Percentiles rank a stretch among this genome's conserved stretches.
These are phyloP conservation scores for Yponomeuta sedellus DNA, from an alignment of 2,888 invertebrate species.

Conservation along the genomic window DNA sequence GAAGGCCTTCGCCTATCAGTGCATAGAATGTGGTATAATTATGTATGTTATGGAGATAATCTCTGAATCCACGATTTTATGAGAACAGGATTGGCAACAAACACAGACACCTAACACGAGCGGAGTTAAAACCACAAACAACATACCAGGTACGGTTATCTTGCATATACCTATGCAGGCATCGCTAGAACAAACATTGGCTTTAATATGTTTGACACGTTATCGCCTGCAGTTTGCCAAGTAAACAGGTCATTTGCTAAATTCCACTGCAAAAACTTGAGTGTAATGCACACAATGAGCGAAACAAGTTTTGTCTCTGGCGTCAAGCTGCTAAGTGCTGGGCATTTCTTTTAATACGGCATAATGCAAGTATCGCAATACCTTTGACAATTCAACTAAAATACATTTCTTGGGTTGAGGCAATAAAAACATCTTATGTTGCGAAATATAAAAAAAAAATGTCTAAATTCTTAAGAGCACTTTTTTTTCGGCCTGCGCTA, in stretches of 20 bases:
- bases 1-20: no score
- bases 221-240: conserved; percentile 15
- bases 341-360: not conserved
- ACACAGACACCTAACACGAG: not conserved
- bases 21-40: not conserved
- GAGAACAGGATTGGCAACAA: no score
- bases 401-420: no score
- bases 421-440: no score
- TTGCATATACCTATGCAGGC: not conserved
- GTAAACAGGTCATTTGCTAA: conserved; percentile 7
- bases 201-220: conserved; percentile 11
- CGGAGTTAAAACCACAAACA: not conserved
- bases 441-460: no score
- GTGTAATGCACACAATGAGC: not conserved
- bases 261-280: not conserved
- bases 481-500: no score
- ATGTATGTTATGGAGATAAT: no score
- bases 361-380: not conserved
- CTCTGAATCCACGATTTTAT: no score
- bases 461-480: no score
- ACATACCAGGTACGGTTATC: not conserved
- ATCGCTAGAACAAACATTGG: conserved; percentile 8
- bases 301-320: not conserved
- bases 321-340: not conserved
- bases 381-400: not conserved